Percentiles rank a stretch among this genome's conserved stretches.
These are phyloP conservation scores for Pollenia amentaria DNA, from an alignment of 2,888 invertebrate genomes.

Conservation along the genomic window DNA sequence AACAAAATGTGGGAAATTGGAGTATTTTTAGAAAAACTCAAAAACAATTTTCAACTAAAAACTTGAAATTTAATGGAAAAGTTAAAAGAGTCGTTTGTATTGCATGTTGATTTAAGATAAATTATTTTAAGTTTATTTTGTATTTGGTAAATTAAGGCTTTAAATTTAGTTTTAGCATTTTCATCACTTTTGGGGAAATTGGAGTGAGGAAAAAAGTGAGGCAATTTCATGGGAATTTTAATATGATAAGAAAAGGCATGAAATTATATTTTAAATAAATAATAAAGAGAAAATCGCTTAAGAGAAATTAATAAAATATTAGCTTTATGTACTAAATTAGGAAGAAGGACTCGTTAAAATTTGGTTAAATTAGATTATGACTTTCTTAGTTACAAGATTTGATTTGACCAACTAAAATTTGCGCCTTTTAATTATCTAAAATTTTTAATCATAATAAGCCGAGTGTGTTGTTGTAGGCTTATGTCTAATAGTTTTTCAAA, in stretches of 20 bases:
- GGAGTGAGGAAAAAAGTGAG: neutral
- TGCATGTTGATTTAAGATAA: slow-evolving; percentile 71
- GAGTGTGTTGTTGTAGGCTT: too few relatives aligned
- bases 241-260: slow-evolving; percentile 7
- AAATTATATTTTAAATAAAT: slow-evolving; percentile 2
- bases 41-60: neutral
- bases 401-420: too few relatives aligned
- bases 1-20: slow-evolving; percentile 71
- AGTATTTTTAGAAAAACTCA: slow-evolving; percentile 49
- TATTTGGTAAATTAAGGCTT: slow-evolving; percentile 32
- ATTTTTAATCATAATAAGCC: too few relatives aligned
- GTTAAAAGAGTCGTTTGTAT: slow-evolving; percentile 38
- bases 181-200: slow-evolving; percentile 4
- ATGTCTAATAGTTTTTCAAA: too few relatives aligned
- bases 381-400: too few relatives aligned
- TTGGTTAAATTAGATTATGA: too few relatives aligned
- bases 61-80: slow-evolving; percentile 15
- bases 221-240: slow-evolving; percentile 37
- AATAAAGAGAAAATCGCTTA: neutral
- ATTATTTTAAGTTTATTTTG: slow-evolving; percentile 29
- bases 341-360: too few relatives aligned
- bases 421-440: too few relatives aligned
- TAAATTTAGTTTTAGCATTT: slow-evolving; percentile 13
- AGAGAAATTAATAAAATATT: too few relatives aligned
- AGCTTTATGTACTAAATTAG: too few relatives aligned